Conservation (phyloP, 37 sponge, comb jelly and placozoan species). For the Beroe forskalii region DNA sequence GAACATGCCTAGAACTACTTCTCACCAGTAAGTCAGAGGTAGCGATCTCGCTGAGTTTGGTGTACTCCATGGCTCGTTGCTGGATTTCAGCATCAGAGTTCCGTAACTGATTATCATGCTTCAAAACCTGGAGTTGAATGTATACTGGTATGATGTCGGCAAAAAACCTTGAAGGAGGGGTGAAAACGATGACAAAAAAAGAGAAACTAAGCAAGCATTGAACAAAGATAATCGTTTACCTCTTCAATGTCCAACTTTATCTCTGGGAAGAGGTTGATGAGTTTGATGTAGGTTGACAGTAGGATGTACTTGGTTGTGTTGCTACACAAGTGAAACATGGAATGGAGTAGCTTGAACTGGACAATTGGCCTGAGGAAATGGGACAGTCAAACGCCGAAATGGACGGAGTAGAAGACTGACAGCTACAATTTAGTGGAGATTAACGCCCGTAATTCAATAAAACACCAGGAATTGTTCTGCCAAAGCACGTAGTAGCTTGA, state of each 20-base stretch:
- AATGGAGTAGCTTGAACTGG: slow-evolving; percentile 89
- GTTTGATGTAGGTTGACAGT: slow-evolving; percentile 92
- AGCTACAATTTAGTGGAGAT: neutral
- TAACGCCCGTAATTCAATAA: neutral
- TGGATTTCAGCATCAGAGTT: slow-evolving; percentile 87
- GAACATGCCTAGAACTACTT: too few species aligned
- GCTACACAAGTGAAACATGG: slow-evolving; percentile 86
- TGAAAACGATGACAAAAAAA: too few species aligned
- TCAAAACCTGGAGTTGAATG: slow-evolving; percentile 74
- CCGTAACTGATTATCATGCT: slow-evolving; percentile 73
- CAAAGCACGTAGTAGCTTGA: slow-evolving; percentile 84
- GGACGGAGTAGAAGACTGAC: neutral
- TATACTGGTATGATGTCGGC: too few species aligned
- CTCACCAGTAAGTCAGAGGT: slow-evolving; percentile 80
- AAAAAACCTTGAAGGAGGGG: too few species aligned
- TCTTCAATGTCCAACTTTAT: slow-evolving; percentile 75
- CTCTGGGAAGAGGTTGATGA: slow-evolving; percentile 94
- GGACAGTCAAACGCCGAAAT: neutral
- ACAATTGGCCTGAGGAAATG: slow-evolving; percentile 73
- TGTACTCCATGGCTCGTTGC: slow-evolving; percentile 89
- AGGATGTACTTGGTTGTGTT: slow-evolving; percentile 76
- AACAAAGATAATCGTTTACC: too few species aligned
- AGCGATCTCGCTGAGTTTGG: slow-evolving; percentile 76
- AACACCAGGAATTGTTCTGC: too few species aligned
- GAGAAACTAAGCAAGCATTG: too few species aligned